Conservation (phyloP, 2,113 vertebrate species). For the Nyctereutes procyonoides region DNA sequence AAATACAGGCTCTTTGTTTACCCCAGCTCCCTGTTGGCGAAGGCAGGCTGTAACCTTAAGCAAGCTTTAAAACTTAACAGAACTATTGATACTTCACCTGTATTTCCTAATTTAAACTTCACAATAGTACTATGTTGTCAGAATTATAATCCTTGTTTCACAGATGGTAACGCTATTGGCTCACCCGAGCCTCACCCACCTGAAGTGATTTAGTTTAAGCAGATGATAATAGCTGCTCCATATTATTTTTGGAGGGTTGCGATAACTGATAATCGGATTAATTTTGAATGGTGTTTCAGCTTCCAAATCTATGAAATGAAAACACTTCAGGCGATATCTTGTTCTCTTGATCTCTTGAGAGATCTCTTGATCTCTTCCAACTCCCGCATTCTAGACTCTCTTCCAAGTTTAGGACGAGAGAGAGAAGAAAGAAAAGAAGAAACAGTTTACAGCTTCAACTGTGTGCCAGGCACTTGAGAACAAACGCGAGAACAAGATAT, state of each 20-base stretch:
- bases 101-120: not conserved
- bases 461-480: not conserved
- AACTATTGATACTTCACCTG: not conserved
- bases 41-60: not conserved
- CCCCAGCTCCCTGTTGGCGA: not conserved
- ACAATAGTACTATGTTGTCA: not conserved
- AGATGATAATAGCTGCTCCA: not conserved
- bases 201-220: not conserved
- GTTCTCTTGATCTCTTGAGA: not conserved
- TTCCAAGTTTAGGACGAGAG: not conserved
- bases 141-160: not conserved
- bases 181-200: not conserved
- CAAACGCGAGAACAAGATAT: not conserved
- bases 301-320: slow-evolving; percentile 20
- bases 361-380: not conserved
- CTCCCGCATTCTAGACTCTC: not conserved
- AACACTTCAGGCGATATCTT: slow-evolving; percentile 20
- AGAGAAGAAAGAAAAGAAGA: not conserved
- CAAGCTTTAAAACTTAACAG: not conserved
- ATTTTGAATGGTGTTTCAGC: not conserved
- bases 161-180: not conserved
- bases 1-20: not conserved
- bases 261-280: slow-evolving; percentile 14
- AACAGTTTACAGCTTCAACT: not conserved
- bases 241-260: not conserved